phyloP scores from a whole-genome alignment of 2,797 vertebrate genomes.

The Cichlasoma orientale region DNA sequence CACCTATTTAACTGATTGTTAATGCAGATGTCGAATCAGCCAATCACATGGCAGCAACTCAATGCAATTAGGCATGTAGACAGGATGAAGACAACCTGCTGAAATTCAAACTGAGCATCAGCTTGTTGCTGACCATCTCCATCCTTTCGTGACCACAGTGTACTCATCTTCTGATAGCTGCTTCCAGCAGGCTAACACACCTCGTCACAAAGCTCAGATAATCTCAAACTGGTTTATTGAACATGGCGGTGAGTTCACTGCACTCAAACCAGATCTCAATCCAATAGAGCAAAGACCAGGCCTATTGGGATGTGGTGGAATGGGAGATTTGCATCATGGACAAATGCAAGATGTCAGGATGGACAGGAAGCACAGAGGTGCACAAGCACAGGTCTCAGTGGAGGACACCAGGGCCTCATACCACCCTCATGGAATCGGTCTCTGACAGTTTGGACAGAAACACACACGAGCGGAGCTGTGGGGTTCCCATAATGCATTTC shows the following conservation, averaged over 20 bases:
- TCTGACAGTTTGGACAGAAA: too few species aligned
- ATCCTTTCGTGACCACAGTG: neutral
- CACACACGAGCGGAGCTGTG: too few species aligned
- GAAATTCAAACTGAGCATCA: too few species aligned
- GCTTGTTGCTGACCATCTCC: neutral
- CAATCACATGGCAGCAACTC: too few species aligned
- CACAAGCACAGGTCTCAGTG: too few species aligned
- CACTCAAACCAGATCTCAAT: neutral
- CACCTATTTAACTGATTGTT: neutral
- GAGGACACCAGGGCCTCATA: too few species aligned
- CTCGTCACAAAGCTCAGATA: neutral
- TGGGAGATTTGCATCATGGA: constrained; percentile 28
- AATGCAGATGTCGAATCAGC: neutral
- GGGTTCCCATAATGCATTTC: too few species aligned
- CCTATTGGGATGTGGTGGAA: constrained; percentile 2
- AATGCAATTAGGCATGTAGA: too few species aligned
- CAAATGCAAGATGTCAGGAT: neutral
- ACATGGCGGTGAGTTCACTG: neutral
- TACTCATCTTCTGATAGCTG: neutral
- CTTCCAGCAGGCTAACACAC: neutral
- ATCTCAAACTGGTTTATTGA: neutral
- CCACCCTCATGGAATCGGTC: too few species aligned
- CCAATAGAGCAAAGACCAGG: neutral
- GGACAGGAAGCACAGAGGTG: too few species aligned
- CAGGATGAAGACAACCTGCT: too few species aligned